Base-by-base conservation (phyloP, 2,888 invertebrate species). In the Ormia ochracea region DNA sequence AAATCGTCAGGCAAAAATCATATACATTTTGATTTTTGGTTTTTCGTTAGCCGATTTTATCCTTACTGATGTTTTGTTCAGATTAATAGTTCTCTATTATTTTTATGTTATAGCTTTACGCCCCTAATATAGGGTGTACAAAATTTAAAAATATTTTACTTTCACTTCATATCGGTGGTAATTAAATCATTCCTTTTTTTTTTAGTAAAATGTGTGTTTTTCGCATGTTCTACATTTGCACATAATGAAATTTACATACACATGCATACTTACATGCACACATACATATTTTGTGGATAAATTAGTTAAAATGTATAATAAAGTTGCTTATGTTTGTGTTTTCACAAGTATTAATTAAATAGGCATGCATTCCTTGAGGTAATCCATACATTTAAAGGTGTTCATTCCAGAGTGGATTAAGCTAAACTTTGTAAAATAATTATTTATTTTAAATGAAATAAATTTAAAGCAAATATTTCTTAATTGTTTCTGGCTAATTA, bases 121-220 rank as follows among this genome's bases (percentile, higher is more conserved):
- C 19, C 2, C 1, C 3, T 2, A 3, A 9, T 43, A 10, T 43
- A 41, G 17, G 41, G 41, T 61, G 38, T 19, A 14, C 10, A 14
- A 23, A 17, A 1, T 31, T 9, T 14, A 26, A 14, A 26, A 3
- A n/a, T n/a, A n/a, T 10, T 52, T 48, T 38, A 74, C 78, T 78
- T 77, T 78, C 78, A 69, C 73, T 73, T 69, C 58, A 63, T 52
- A 31, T 31, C 45, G 23, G 45, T 48, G 36, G 66, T 68, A 78
- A 73, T 73, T 68, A 23, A 73, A 73, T 73, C 73, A 68, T 33
- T 58, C 4, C 58, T 58, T 14, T 26, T 36, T 14, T 38, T 73
- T 56, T 41, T 19, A 45, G 26, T 28, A 12, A 54, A 66, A 19
- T 31, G n/a, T 70, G 26, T 45, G 5, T 33, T 61, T 61, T 58